phyloP scores from a whole-genome alignment of 2,797 vertebrate genomes.

The Pantherophis vulpinus region DNA sequence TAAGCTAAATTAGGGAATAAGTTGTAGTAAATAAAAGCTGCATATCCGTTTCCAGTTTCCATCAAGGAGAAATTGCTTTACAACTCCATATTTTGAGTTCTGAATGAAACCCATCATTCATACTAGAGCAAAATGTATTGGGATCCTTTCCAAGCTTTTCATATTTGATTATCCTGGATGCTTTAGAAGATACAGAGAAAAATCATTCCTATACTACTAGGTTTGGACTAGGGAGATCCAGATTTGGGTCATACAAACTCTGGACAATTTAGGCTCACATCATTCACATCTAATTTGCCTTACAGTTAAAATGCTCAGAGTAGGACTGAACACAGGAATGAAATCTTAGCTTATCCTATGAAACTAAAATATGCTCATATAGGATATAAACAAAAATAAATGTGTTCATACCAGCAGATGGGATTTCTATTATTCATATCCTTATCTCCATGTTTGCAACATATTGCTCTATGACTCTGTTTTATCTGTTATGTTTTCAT shows the following conservation, averaged over 20 bases:
- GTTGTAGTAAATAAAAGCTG: neutral
- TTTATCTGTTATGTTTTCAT: constrained; percentile 1
- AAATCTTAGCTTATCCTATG: neutral
- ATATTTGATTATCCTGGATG: neutral
- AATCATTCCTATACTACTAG: neutral
- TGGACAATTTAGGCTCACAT: neutral
- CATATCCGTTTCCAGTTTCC: neutral
- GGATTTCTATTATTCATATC: constrained; percentile 1
- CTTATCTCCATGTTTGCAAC: neutral
- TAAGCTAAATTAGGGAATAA: neutral
- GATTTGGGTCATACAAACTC: neutral
- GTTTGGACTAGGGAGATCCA: neutral
- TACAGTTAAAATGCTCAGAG: neutral
- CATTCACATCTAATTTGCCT: neutral
- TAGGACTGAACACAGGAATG: neutral
- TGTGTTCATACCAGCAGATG: neutral
- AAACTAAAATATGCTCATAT: neutral
- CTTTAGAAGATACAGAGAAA: neutral
- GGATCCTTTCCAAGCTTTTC: neutral
- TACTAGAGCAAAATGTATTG: neutral
- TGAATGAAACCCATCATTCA: neutral
- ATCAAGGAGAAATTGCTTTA: neutral
- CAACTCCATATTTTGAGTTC: neutral
- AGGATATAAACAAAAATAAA: constrained; percentile 1
- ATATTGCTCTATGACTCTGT: neutral